Conservation (phyloP, 2,888 invertebrate genomes). For the Neoaliturus tenellus region DNA sequence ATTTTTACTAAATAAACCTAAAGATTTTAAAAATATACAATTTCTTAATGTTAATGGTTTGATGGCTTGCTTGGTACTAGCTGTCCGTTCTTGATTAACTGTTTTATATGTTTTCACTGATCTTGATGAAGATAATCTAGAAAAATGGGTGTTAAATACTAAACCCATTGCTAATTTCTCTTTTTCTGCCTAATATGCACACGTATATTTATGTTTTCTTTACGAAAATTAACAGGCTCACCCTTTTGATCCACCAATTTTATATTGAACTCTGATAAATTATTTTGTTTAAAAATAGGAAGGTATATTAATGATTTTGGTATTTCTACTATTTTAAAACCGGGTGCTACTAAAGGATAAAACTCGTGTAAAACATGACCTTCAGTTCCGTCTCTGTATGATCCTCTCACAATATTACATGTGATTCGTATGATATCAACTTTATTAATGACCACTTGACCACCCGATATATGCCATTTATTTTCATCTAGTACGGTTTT, state of each 20-base stretch:
- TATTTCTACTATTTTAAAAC: constrained; percentile 21
- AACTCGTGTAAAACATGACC: too few species aligned
- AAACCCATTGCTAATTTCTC: background rate
- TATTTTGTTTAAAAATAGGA: background rate
- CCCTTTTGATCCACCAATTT: constrained; percentile 26
- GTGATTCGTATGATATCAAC: too few species aligned
- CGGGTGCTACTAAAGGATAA: background rate
- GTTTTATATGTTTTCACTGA: too few species aligned
- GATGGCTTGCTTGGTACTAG: background rate
- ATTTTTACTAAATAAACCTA: background rate
- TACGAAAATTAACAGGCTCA: background rate
- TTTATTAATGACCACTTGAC: constrained; percentile 10
- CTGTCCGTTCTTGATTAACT: background rate
- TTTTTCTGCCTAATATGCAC: background rate
- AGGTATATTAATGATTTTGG: background rate
- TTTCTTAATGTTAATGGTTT: constrained; percentile 31
- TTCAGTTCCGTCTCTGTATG: too few species aligned
- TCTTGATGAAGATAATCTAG: too few species aligned
- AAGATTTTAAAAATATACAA: background rate
- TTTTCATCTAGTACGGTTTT: background rate
- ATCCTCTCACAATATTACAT: constrained; percentile 18
- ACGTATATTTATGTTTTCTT: background rate
- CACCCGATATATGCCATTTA: constrained; percentile 10
- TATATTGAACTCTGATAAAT: background rate
- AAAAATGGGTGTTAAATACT: background rate